These are phyloP conservation scores for Bombus superbus DNA, from an alignment of 1,140 invertebrate species.

Conservation along the genomic window DNA sequence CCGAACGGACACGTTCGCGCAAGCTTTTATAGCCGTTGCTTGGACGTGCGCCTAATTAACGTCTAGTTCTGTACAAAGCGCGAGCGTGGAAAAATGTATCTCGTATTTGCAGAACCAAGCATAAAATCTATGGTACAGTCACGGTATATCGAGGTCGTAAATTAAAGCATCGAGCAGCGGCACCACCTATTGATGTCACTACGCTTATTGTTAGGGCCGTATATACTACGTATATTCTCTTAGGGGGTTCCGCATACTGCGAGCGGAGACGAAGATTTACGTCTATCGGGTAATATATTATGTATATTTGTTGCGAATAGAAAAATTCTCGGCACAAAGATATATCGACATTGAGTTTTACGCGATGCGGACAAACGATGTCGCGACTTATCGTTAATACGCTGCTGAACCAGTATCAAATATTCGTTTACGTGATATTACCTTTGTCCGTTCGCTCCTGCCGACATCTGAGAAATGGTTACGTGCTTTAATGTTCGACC, in stretches of 20 bases:
- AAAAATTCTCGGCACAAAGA: too few species aligned
- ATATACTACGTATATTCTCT: background rate
- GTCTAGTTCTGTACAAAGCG: background rate
- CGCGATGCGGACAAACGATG: too few species aligned
- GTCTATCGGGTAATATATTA: too few species aligned
- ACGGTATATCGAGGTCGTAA: background rate
- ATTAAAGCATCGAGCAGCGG: background rate
- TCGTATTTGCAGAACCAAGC: background rate
- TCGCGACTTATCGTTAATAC: background rate
- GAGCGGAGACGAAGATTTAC: background rate
- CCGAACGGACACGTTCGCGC: background rate
- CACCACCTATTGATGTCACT: background rate
- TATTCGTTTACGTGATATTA: background rate
- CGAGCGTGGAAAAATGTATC: background rate
- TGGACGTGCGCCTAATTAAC: background rate
- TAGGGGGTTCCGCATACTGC: background rate
- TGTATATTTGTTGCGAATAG: too few species aligned
- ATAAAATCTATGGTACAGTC: background rate
- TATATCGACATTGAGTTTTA: too few species aligned
- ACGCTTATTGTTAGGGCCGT: background rate
- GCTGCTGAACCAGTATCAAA: background rate
- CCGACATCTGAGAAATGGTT: background rate
- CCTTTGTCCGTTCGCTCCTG: background rate
- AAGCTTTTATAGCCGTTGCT: background rate
- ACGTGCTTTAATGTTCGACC: background rate